A percentile compares a stretch with the other conserved stretches of the same genome.
Evolutionary conservation across 2,888 invertebrate genomes (phyloP).

Genomic region (Adineta ricciae): DNA sequence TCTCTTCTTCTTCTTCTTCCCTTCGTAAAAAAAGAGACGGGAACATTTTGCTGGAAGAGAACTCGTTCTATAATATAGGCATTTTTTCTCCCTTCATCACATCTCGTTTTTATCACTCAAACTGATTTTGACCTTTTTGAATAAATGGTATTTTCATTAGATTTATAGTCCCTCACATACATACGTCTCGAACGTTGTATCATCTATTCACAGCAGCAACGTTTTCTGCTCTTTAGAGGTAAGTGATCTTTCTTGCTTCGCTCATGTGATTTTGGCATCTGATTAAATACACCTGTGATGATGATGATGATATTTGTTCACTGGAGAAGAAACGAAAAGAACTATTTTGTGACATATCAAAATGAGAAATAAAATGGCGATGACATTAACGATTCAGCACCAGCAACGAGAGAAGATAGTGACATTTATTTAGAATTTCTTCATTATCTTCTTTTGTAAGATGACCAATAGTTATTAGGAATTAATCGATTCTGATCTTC

Average conservation of each 20-base stretch:
- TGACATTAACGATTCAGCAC: neutral
- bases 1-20: neutral
- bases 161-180: conserved; percentile 16
- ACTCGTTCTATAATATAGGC: neutral
- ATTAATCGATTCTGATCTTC: neutral
- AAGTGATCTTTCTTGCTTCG: neutral
- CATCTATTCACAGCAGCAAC: conserved; percentile 1
- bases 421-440: conserved; percentile 14
- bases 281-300: conserved; percentile 10
- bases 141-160: conserved; percentile 21
- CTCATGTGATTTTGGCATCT: neutral
- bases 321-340: neutral
- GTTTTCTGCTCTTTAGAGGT: neutral
- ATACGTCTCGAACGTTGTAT: neutral
- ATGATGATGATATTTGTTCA: neutral
- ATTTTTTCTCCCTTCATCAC: neutral
- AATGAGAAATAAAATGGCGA: neutral
- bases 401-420: neutral
- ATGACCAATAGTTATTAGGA: neutral
- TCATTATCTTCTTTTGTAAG: neutral
- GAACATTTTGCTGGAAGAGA: neutral
- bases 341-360: conserved; percentile 1
- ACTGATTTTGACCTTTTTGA: conserved; percentile 22
- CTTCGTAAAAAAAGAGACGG: neutral
- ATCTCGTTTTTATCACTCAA: conserved; percentile 16